Evolutionary conservation across 2,113 vertebrate genomes (phyloP), one percentile per base, ranked within the genome.

Genomic region (Lepisosteus oculatus): DNA sequence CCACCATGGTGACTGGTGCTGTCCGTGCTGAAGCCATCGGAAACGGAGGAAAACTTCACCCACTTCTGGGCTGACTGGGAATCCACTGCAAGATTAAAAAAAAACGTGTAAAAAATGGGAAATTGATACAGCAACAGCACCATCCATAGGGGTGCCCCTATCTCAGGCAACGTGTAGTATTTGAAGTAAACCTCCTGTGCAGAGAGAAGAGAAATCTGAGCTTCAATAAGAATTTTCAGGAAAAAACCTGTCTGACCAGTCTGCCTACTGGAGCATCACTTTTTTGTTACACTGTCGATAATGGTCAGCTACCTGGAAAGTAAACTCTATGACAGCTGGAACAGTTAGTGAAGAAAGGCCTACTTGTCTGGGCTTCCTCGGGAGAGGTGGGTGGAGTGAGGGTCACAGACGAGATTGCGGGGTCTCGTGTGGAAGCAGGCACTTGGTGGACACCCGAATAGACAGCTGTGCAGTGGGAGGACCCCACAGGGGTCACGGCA

Each of bases 351-450:
- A 43, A 3, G 2, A 7, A 8, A 14, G 6, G 43, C 65, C 45
- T 91, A 98, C 97, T 95, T 95, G 95, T 95, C 78, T 97, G 96
- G 68, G 93, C 93, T 75, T 98, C 97, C 88, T 99, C 97, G 3
- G 97, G 97, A 75, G 97, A 99, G 3, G 97, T 99, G 17, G 97
- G 97, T 78, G 97, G 97, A 68, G 97, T 98, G 73, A 99, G 93
- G 61, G 97, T 99, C 81, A 99, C 95, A 0, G 96, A 95, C 78
- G 97, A 99, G 89, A 99, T 98, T 85, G 95, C 96, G 81, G 97
- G 94, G 85, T 99, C 97, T 90, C 95, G 93, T 74, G 95, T 93
- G 84, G 94, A 91, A 89, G 93, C 88, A 95, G 96, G 96, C 96
- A 95, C 95, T 95, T 97, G 96, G 86, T 95, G 95, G 86, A 89